These are phyloP conservation scores for Emydocephalus ijimae DNA, from an alignment of 2,113 vertebrate genomes.

Conservation along the genomic window DNA sequence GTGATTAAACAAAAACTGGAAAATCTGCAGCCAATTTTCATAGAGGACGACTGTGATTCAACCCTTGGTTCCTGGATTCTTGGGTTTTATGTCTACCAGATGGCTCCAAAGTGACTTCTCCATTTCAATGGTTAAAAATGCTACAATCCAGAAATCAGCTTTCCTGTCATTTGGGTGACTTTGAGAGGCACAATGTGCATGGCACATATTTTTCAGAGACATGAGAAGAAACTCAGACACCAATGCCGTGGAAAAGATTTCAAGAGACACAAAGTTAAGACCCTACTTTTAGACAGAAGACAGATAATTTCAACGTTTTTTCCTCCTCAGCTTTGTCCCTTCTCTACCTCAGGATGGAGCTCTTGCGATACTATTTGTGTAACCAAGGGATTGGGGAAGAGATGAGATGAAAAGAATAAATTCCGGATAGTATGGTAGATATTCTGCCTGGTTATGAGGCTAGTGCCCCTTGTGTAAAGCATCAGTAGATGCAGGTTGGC, in stretches of 20 bases:
- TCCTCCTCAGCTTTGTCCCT: background rate
- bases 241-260: background rate
- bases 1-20: constrained; percentile 30
- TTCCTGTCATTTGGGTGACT: background rate
- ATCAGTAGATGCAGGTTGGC: background rate
- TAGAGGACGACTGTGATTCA: constrained; percentile 40
- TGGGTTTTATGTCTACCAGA: background rate
- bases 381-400: background rate
- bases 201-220: background rate
- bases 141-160: background rate
- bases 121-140: background rate
- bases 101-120: constrained; percentile 17
- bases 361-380: background rate
- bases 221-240: background rate
- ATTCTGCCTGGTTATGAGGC: background rate
- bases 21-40: constrained; percentile 50
- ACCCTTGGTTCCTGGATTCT: background rate
- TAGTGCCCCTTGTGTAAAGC: background rate
- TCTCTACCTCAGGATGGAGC: background rate
- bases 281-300: background rate
- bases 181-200: background rate
- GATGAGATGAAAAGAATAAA: background rate
- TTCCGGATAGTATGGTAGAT: background rate
- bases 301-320: background rate
- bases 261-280: background rate